Evolutionary conservation across 2,797 vertebrate genomes (phyloP).

Genomic region (Sarcoramphus papa): DNA sequence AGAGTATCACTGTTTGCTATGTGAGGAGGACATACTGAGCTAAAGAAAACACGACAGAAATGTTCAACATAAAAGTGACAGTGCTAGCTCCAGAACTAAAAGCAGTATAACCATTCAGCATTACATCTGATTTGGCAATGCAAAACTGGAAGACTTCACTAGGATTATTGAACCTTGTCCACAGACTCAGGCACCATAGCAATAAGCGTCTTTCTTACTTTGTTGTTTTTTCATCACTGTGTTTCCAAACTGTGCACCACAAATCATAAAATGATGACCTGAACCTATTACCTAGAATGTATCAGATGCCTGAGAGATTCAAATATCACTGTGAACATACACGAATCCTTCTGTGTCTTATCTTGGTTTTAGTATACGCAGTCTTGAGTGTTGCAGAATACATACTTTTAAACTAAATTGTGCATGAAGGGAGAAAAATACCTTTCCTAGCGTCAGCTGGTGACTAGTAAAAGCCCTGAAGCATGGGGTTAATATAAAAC

Average conservation of each 20-base stretch:
- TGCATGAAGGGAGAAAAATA: not conserved
- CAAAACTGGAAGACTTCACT: not conserved
- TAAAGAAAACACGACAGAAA: not conserved
- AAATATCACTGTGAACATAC: not conserved
- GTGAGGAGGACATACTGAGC: not conserved
- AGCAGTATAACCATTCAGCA: not conserved
- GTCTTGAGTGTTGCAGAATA: not conserved
- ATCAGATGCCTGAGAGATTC: not conserved
- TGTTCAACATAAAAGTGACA: not conserved
- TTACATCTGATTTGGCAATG: not conserved
- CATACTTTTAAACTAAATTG: not conserved
- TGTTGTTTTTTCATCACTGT: not conserved
- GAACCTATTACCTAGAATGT: not conserved
- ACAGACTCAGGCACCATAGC: not conserved
- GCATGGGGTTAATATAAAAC: not conserved
- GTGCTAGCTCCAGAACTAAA: not conserved
- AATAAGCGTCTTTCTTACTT: not conserved
- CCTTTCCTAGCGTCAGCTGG: not conserved
- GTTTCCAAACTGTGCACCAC: not conserved
- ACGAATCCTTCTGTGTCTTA: not conserved
- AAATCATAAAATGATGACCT: not conserved
- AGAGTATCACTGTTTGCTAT: not conserved
- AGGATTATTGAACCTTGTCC: not conserved
- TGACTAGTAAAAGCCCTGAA: not conserved
- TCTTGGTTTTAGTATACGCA: not conserved